Base-by-base conservation (phyloP, 2,797 vertebrate species). In the Mionectes olivaceus region DNA sequence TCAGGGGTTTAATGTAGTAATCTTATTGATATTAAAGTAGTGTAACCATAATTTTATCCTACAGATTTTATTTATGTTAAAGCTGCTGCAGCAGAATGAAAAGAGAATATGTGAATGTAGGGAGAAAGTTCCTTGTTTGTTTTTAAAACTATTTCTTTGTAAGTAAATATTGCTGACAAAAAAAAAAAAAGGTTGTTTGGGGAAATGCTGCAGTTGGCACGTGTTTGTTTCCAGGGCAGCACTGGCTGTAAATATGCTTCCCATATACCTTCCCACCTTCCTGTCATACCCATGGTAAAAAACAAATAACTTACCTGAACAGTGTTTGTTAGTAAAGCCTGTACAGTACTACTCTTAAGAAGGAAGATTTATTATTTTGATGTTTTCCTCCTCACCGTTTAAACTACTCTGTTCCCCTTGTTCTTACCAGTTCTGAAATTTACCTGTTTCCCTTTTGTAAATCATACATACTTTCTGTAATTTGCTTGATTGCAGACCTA, bases 1-100 rank as follows among this genome's bases (percentile, higher is more conserved):
- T 24, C 4, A 5, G 16, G 2, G 13, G 1, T 6, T 50, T 71
- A 32, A 14, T 61, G 25, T 22, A 57, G 19, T 3, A 0, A 41
- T 65, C 78, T 30, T 27, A 19, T 68, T 61, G 43, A 27, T 61
- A 60, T 55, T 73, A 61, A 53, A 85, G 25, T n/a, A 60, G 23
- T 30, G 3, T 47, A 41, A 49, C 73, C 0, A 18, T 47, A 11
- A 19, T 49, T 87, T 77, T 64, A 37, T 44, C 7, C 6, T 35
- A 41, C 5, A 28, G 8, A 37, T 70, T 74, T 17, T 85, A 44
- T 80, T 77, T 75, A 13, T 37, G 4, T 15, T 55, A 25, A 28
- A 44, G 11, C 37, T 81, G 37, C 25, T 81, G 37, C 25, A 59
- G 15, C 39, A 64, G 27, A 86, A 57, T 27, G 7, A 60, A 59